Conservation (phyloP, 2,113 vertebrate genomes). For the Sander vitreus region DNA sequence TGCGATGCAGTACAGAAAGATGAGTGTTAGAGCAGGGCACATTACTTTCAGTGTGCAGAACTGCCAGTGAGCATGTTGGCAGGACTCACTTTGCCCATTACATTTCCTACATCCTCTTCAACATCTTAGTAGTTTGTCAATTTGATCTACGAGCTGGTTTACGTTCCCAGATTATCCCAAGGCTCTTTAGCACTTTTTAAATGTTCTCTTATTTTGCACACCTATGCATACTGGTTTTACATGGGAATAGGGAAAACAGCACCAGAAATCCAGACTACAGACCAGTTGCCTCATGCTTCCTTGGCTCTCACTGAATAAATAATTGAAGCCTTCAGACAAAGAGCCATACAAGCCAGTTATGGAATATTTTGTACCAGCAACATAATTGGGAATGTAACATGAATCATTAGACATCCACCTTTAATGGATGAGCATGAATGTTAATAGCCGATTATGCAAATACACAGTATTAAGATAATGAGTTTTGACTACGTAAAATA, state of each 20-base stretch:
- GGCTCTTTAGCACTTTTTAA: slow-evolving; percentile 47
- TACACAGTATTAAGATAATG: slow-evolving; percentile 55
- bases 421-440: slow-evolving; percentile 59
- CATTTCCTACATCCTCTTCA: slow-evolving; percentile 60
- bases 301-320: slow-evolving; percentile 53
- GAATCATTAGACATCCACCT: slow-evolving; percentile 67
- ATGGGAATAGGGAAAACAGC: slow-evolving; percentile 38
- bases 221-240: slow-evolving; percentile 31
- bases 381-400: slow-evolving; percentile 66
- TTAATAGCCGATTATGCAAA: slow-evolving; percentile 75
- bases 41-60: slow-evolving; percentile 63
- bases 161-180: slow-evolving; percentile 35
- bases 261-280: slow-evolving; percentile 37
- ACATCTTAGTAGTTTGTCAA: slow-evolving; percentile 41
- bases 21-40: slow-evolving; percentile 52
- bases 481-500: slow-evolving; percentile 53
- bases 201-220: slow-evolving; percentile 27
- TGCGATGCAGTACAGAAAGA: slow-evolving; percentile 58
- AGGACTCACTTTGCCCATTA: slow-evolving; percentile 58
- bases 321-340: slow-evolving; percentile 67
- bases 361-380: slow-evolving; percentile 46
- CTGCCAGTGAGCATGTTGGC: slow-evolving; percentile 63
- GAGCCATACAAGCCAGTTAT: slow-evolving; percentile 44
- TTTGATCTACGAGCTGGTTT: slow-evolving; percentile 50
- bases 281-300: slow-evolving; percentile 50